Base-by-base conservation (phyloP, 2,888 invertebrate genomes). In the Baronia brevicornis region DNA sequence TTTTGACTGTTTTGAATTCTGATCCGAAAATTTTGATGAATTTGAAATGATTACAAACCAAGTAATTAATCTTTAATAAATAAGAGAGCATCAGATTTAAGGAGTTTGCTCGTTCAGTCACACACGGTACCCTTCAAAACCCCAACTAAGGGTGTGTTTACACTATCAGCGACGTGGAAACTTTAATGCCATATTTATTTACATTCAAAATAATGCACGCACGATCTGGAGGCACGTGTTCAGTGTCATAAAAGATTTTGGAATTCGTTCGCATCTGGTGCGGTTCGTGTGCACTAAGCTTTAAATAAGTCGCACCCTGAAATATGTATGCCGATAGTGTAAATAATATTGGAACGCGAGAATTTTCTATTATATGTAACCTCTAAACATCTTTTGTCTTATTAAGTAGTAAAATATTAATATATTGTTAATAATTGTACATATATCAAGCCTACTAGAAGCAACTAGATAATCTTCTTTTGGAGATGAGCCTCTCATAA, bases 161-260 rank as follows among this genome's bases (percentile, higher is more conserved):
- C 66, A 68, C 52, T 50, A 50, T 38, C 39, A 46, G 49, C 54
- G 46, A 51, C 60, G 48, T 52, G 50, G 54, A 49, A 60, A 52
- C 49, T 64, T 65, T 64, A 66, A 59, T 57, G 64, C 59, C 51
- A 64, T 75, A 74, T 79, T 78, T 79, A 73, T 80, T 74, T 78
- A 79, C 68, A 59, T 71, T 65, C 48, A 63, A 60, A 61, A 72
- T 70, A 68, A 65, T 63, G 61, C 64, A 48, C 48, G 47, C 46
- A 41, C 50, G 50, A 48, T 47, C 45, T 45, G 42, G 39, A 48
- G 70, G 74, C 75, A 75, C 74, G 75, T 75, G 79, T 72, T 63
- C 48, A 39, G 64, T 60, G 72, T 75, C 77, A 64, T 79, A 70
- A 79, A 80, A 70, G 50, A 46, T 62, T 58, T 59, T 59, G 59